Evolutionary conservation across 2,797 vertebrate genomes (phyloP), one percentile per base, ranked within the genome.

Genomic region (Xiphorhynchus erythropygius): DNA sequence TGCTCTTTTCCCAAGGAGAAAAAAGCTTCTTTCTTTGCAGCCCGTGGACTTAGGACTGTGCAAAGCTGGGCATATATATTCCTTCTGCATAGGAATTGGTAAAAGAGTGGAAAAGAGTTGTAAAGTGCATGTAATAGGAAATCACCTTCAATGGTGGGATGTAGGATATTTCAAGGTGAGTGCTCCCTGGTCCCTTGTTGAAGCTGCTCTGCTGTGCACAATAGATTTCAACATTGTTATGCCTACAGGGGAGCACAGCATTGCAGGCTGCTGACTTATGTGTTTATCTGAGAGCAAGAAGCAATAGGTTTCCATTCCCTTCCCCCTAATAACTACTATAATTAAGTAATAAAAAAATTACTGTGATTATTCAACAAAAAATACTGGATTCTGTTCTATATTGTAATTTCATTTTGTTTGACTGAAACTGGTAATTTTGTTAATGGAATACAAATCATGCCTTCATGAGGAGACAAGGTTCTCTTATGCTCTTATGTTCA

Each of bases 81-180:
- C 8, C 6, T 84, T 69, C 44, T 28, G 10, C 37, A 67, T 4
- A 83, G 60, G n/a, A 83, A 46, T 1, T 89, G 37, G 19, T 77
- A 22, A 78, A 90, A 84, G 15, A 53, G 22, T 56, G 16, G 32
- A 35, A 80, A 71, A 79, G 27, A 68, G 46, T 30, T 84, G 41
- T 86, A n/a, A 90, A 90, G 44, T 92, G 55, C 30, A 33, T 46
- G 25, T 85, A 67, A 5, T 60, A 93, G 42, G 53, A 80, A 93
- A 80, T 46, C 52, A 79, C 47, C 35, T 79, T 94, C 37, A 63
- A 17, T 76, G 52, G 17, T 82, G 62, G 70, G 39, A 69, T 85
- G 75, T 80, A 91, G 75, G 76, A 27, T 92, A 75, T 87, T 94
- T 37, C 79, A 91, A 80, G 82, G 82, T 94, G 68, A 89, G 37